phyloP scores from a whole-genome alignment of 1,140 invertebrate genomes.

The Cyclargus thomasi region DNA sequence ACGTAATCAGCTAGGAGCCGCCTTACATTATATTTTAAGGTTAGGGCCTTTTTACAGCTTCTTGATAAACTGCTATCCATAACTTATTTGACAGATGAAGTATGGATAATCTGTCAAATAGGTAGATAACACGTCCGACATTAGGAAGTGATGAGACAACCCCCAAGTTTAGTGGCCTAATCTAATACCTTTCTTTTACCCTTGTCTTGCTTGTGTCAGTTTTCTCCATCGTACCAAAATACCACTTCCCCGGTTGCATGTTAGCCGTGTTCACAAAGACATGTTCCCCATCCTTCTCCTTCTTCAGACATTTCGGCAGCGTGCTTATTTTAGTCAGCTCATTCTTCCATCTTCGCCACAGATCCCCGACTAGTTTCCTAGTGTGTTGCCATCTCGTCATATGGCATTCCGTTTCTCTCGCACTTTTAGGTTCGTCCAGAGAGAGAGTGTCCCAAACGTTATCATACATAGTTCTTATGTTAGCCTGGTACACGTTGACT shows the following conservation, averaged over 20 bases:
- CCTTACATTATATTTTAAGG: no score
- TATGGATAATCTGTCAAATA: no score
- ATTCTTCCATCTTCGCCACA: not conserved
- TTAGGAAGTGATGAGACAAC: no score
- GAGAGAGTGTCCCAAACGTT: not conserved
- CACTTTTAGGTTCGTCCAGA: not conserved
- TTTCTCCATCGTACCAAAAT: not conserved
- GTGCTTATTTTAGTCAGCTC: not conserved
- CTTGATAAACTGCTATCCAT: no score
- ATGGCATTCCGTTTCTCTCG: not conserved
- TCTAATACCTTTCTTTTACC: not conserved
- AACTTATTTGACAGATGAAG: no score
- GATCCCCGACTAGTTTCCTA: not conserved
- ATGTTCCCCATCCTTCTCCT: not conserved
- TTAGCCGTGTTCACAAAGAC: not conserved
- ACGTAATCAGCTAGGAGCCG: no score
- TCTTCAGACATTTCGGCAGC: not conserved
- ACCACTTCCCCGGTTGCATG: not conserved
- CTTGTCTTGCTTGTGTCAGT: not conserved
- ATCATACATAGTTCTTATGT: not conserved
- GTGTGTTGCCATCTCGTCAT: not conserved
- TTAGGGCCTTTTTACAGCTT: no score
- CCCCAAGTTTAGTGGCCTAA: no score
- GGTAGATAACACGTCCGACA: no score
- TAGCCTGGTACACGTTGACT: not conserved